Percentiles rank a stretch among this genome's conserved stretches.
phyloP scores from a whole-genome alignment of 2,888 invertebrate genomes.

The Bellardia bayeri region DNA sequence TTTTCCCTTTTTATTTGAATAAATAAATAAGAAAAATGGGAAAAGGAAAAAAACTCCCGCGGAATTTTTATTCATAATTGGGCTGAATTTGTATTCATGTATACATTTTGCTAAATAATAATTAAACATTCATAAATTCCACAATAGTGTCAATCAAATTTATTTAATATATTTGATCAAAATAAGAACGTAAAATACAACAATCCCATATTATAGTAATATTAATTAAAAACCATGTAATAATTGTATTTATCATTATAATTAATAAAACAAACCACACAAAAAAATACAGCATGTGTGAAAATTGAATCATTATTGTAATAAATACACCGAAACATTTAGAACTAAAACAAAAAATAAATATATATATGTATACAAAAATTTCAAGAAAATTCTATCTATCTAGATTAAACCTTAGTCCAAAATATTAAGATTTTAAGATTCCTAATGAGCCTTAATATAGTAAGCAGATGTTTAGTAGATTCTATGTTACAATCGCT shows the following conservation, averaged over 20 bases:
- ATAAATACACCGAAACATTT: constrained; percentile 62
- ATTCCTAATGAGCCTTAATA: no score
- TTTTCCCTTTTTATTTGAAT: no score
- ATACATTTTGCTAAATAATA: constrained; percentile 36
- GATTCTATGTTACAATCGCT: no score
- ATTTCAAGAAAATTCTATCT: constrained; percentile 18
- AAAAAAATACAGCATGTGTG: constrained; percentile 19
- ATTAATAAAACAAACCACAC: constrained; percentile 33
- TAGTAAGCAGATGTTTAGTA: no score
- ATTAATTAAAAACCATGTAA: constrained; percentile 34
- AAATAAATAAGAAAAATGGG: no score
- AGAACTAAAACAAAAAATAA: constrained; percentile 54
- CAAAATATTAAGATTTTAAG: no score
- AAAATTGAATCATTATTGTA: constrained; percentile 57
- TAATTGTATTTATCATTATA: constrained; percentile 53
- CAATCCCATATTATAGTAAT: constrained; percentile 31
- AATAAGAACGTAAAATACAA: constrained; percentile 39
- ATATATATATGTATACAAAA: constrained; percentile 22
- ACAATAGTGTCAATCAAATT: constrained; percentile 34
- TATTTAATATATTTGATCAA: constrained; percentile 11
- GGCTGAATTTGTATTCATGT: constrained; percentile 14
- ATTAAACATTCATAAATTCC: background rate
- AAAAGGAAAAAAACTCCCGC: no score
- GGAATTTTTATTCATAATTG: no score
- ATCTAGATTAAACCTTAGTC: no score